Percentiles rank a stretch among this genome's conserved stretches.
These are phyloP conservation scores for Lepidurus arcticus DNA, from an alignment of 1,140 invertebrate genomes.

Conservation along the genomic window DNA sequence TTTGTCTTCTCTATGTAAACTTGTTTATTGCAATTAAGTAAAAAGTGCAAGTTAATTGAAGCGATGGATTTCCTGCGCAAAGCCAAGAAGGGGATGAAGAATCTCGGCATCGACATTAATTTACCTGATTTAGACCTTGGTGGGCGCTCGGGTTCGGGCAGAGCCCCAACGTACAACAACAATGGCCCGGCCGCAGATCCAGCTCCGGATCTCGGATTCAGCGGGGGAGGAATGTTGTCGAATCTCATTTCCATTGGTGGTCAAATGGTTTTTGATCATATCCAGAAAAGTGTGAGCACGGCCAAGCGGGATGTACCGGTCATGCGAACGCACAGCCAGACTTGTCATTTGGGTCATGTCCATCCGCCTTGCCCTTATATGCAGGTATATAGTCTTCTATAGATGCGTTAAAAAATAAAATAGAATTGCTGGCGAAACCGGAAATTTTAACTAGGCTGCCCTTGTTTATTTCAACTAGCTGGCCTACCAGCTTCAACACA, in stretches of 20 bases:
- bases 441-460: background rate
- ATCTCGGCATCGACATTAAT: background rate
- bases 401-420: too few species aligned
- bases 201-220: background rate
- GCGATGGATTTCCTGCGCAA: background rate
- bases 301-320: background rate
- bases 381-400: background rate
- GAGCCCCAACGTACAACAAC: background rate
- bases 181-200: background rate
- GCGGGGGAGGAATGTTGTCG: background rate
- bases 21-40: background rate
- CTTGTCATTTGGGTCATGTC: background rate
- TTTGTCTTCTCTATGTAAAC: too few species aligned
- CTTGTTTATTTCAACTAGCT: background rate
- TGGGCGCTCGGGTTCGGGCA: background rate
- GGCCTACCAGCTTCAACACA: background rate
- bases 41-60: background rate
- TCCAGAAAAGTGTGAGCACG: background rate
- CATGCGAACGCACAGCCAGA: background rate
- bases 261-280: background rate
- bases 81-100: slow-evolving; percentile 3
- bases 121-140: background rate
- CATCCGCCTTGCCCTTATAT: slow-evolving; percentile 8
- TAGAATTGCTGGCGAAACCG: too few species aligned
- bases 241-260: background rate